Evolutionary conservation across 2,113 vertebrate species (phyloP), one percentile per base, ranked within the genome.

Genomic region (Corythoichthys intestinalis): DNA sequence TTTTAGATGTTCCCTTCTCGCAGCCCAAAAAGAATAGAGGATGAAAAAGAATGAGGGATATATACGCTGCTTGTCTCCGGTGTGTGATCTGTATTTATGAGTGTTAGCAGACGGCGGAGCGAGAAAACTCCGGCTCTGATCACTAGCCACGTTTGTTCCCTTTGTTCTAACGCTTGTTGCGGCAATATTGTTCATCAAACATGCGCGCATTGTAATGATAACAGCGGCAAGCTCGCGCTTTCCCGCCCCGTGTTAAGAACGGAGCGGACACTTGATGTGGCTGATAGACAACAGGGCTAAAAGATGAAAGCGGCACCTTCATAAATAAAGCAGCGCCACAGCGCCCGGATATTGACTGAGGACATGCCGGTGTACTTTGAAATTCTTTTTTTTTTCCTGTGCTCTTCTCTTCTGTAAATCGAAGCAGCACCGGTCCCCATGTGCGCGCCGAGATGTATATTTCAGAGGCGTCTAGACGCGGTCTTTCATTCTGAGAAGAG

Each of bases 391-490:
- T 59, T 13, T 52, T 15, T 35, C 2, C 14, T 58, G 34, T 14
- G 54, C 15, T 59, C 67, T 75, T 82, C 75, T 87, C 88, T 90
- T 87, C 87, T 90, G 89, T 87, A 88, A 89, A 89, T 86, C 87
- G 74, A 88, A 84, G 83, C 87, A 84, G 86, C 80, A 79, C 76
- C 78, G 82, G 86, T 86, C 86, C 87, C 87, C 58, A 84, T 85
- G 83, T 83, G 87, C 79, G 83, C 80, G 86, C 81, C 68, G 86
- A 88, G 85, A 92, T 92, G 87, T 90, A 91, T 91, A 91, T 92
- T 92, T 91, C 86, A 92, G 89, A 90, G 86, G 86, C n/a, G 91
- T 92, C 90, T 91, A 92, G 90, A 92, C 90, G 89, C 87, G 56
- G 90, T 81, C 87, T 91, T 91, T 91, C 89, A 90, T 91, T 91